Evolutionary conservation across 1,140 invertebrate genomes (phyloP), one percentile per base, ranked within the genome.

Genomic region (Papilio dardanus): DNA sequence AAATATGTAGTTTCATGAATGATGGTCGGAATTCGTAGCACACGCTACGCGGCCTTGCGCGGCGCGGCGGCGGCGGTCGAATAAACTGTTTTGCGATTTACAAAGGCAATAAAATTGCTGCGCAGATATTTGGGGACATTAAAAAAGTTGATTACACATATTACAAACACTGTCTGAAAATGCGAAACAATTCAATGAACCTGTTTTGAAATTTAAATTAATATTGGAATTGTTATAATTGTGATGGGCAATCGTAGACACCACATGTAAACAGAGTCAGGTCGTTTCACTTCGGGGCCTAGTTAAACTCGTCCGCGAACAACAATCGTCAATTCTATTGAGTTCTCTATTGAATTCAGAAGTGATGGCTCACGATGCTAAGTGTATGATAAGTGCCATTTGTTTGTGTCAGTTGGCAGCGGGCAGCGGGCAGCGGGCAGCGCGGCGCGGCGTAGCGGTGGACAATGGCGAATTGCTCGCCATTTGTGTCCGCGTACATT

Each of bases 401-500:
- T 50, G 71, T 73, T 69, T n/a, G 71, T 28, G 14, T 35, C 67
- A 35, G 24, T 40, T 37, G 67, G 67, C 67, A 40, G 67, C 8
- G 42, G 42, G 16, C 42, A 46, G 67, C 16, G 4, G 19, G n/a
- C n/a, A n/a, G n/a, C n/a, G n/a, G n/a, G n/a, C n/a, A n/a, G n/a
- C n/a, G n/a, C n/a, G n/a, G n/a, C n/a, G n/a, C 2, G 28, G 46
- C 28, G 66, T 65, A 42, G 74, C 73, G 67, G n/a, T 54, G 40
- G 74, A 86, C 83, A 84, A 86, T 84, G 67, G 84, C 33, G 76
- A 62, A 74, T 75, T 67, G 42, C 37, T 71, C 74, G 62, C 84
- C 80, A 74, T 84, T 75, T 78, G 33, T 78, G 79, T 21, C 65
- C 74, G 71, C n/a, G 68, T 80, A 75, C 80, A 82, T 81, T 74